Evolutionary conservation across 2,888 invertebrate genomes (phyloP).

Genomic region (Noctua comes): DNA sequence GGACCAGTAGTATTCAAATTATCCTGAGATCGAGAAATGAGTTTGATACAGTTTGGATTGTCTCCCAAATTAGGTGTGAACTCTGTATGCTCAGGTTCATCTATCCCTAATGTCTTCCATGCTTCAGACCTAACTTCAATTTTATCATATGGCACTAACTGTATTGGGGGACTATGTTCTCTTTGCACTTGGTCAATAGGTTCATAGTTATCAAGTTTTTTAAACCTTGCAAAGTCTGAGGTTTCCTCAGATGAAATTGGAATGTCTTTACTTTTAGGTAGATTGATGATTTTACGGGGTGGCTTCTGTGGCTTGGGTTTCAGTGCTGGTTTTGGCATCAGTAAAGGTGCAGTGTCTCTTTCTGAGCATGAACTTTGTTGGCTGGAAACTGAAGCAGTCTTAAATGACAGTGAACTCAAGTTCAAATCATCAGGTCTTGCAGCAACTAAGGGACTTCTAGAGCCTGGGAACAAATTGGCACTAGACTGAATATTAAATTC

Average conservation of each 20-base stretch:
- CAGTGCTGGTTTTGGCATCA: constrained; percentile 90
- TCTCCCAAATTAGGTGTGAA: constrained; percentile 87
- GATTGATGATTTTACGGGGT: constrained; percentile 90
- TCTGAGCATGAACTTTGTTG: constrained; percentile 83
- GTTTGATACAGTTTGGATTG: constrained; percentile 86
- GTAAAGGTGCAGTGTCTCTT: constrained; percentile 84
- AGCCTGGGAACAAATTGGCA: constrained; percentile 95
- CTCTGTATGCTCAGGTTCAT: constrained; percentile 93
- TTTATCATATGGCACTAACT: constrained; percentile 92
- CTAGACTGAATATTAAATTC: constrained; percentile 94
- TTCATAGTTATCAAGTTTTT: constrained; percentile 89
- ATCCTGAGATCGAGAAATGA: constrained; percentile 89
- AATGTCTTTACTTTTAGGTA: constrained; percentile 83
- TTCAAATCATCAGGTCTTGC: constrained; percentile 87
- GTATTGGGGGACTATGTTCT: constrained; percentile 81
- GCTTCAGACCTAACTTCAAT: constrained; percentile 94
- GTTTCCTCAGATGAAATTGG: constrained; percentile 85
- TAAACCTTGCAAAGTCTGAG: constrained; percentile 88
- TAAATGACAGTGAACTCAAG: constrained; percentile 86
- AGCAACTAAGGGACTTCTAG: constrained; percentile 94
- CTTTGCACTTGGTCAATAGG: constrained; percentile 88
- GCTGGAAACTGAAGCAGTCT: constrained; percentile 84
- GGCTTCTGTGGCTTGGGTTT: constrained; percentile 92
- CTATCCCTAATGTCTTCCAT: constrained; percentile 95
- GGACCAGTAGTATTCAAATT: constrained; percentile 86